A percentile compares a stretch with the other conserved stretches of the same genome.
These are phyloP conservation scores for Cladopsammia gracilis DNA, from an alignment of 64 coral and sea anemone species.

Conservation along the genomic window DNA sequence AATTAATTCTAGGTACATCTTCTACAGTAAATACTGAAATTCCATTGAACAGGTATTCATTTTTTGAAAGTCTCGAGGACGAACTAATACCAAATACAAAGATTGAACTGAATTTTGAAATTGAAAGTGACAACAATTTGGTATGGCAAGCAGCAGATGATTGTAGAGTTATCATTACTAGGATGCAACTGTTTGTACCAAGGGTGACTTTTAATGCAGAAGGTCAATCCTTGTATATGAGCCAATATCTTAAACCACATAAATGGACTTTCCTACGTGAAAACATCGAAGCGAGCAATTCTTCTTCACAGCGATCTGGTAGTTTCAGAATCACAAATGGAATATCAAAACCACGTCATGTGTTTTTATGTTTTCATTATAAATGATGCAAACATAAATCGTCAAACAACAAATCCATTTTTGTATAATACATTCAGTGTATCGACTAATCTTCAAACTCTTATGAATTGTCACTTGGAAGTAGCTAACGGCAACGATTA, in stretches of 20 bases:
- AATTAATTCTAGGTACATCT: background rate
- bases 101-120: too few relatives aligned
- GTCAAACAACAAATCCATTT: background rate
- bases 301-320: background rate
- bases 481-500: conserved; percentile 29
- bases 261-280: conserved; percentile 41
- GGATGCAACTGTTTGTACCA: conserved; percentile 11
- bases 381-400: background rate
- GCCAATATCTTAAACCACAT: background rate
- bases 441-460: background rate
- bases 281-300: background rate
- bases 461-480: conserved; percentile 1
- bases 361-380: conserved; percentile 49
- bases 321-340: conserved; percentile 17
- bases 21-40: too few relatives aligned
- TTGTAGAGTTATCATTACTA: background rate
- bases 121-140: conserved; percentile 31
- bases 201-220: conserved; percentile 18
- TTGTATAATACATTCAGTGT: conserved; percentile 36
- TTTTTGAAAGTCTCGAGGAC: too few relatives aligned
- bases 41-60: too few relatives aligned
- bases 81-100: too few relatives aligned
- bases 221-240: conserved; percentile 19
- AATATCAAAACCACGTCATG: conserved; percentile 36
- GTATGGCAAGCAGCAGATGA: conserved; percentile 35